Conservation (phyloP, 2,113 vertebrate species). For the Petromus typicus region DNA sequence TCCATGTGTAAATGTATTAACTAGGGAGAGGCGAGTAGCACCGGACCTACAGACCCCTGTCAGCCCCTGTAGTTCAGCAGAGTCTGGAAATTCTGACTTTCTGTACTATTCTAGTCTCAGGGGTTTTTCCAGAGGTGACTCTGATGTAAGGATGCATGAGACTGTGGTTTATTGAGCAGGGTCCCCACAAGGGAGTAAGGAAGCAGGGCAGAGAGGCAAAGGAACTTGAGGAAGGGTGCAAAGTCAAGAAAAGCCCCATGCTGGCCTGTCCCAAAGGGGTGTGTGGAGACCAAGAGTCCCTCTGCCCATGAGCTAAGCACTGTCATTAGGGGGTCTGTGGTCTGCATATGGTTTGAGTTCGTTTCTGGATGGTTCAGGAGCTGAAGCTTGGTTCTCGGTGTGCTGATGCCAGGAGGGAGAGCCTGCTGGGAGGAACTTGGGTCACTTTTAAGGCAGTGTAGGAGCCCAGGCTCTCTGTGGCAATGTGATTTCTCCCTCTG, state of each 20-base stretch:
- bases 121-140: background rate
- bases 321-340: background rate
- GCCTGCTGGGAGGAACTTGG: too few species aligned
- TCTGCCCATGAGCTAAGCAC: background rate
- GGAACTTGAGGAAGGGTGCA: background rate
- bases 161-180: background rate
- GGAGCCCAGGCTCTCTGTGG: background rate
- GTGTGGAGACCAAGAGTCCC: background rate
- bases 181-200: background rate
- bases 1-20: background rate
- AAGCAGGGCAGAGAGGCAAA: background rate
- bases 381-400: background rate
- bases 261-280: background rate
- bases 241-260: background rate
- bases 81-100: background rate
- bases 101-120: background rate
- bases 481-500: too few species aligned
- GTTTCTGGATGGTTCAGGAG: background rate
- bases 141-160: background rate
- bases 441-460: background rate
- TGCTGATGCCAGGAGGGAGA: background rate
- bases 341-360: background rate
- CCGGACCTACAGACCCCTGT: background rate
- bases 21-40: background rate
- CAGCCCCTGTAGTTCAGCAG: background rate